Percentiles rank a stretch among this genome's conserved stretches.
Evolutionary conservation across 2,888 invertebrate species (phyloP).

Genomic region (Caenorhabditis sp.): DNA sequence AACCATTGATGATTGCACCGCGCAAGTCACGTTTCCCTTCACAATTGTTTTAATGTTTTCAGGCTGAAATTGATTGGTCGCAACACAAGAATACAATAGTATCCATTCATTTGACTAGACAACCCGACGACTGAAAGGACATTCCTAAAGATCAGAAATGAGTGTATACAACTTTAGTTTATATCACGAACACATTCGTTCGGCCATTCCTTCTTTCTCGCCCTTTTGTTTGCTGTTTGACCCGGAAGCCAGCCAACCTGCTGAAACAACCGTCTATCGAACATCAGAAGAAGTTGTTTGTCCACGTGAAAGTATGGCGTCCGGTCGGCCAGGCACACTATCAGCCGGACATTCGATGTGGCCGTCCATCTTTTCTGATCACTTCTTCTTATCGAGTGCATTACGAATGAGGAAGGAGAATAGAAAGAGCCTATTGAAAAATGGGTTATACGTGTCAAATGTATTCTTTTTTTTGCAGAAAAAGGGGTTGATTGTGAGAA

Average conservation of each 20-base stretch:
- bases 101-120: neutral
- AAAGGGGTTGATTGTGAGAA: neutral
- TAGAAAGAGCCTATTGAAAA: neutral
- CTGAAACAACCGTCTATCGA: neutral
- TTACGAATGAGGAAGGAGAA: neutral
- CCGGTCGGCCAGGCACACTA: slow-evolving; percentile 1
- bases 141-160: neutral
- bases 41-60: neutral
- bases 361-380: neutral
- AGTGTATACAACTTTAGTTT: too few species aligned
- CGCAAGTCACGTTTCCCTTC: slow-evolving; percentile 3
- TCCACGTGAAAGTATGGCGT: slow-evolving; percentile 10
- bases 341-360: slow-evolving; percentile 11
- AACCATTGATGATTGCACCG: neutral
- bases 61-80: neutral
- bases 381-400: too few species aligned
- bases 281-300: neutral
- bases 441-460: too few species aligned
- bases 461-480: neutral
- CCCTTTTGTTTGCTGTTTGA: neutral
- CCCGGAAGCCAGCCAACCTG: slow-evolving; percentile 1
- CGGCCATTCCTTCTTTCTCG: neutral
- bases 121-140: neutral
- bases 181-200: too few species aligned
- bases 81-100: neutral